A percentile compares a stretch with the other conserved stretches of the same genome.
Conservation (phyloP, 1,140 invertebrate species). For the Pachypeltis micranthus region DNA sequence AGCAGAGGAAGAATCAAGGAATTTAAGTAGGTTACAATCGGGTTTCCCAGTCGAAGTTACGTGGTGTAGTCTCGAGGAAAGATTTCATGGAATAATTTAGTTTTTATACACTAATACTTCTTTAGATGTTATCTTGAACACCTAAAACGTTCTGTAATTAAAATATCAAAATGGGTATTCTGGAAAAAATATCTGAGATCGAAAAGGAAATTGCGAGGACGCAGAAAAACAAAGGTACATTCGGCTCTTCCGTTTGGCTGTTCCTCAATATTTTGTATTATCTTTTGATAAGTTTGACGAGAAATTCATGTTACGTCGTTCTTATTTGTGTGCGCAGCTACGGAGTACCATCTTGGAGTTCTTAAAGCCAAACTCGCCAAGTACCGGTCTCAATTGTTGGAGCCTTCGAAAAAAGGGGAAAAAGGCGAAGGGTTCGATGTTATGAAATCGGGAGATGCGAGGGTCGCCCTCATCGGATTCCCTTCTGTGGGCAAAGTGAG, state of each 20-base stretch:
- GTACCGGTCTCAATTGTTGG: slow-evolving; percentile 87
- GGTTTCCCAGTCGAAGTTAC: too few relatives aligned
- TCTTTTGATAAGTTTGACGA: neutral
- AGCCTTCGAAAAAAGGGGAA: slow-evolving; percentile 88
- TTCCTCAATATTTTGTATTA: neutral
- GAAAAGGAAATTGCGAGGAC: slow-evolving; percentile 96
- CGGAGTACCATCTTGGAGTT: slow-evolving; percentile 96
- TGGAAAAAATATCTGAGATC: slow-evolving; percentile 96
- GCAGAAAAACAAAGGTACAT: slow-evolving; percentile 96
- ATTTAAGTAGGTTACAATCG: too few relatives aligned
- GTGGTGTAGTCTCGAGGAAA: too few relatives aligned
- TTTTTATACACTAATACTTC: too few relatives aligned
- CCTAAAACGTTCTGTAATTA: too few relatives aligned
- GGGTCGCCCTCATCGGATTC: slow-evolving; percentile 95
- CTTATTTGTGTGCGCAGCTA: slow-evolving; percentile 54
- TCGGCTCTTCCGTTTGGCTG: slow-evolving; percentile 17
- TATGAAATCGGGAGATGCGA: slow-evolving; percentile 96
- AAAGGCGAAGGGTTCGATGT: slow-evolving; percentile 99
- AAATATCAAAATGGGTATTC: slow-evolving; percentile 83
- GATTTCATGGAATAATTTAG: too few relatives aligned
- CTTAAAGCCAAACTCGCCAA: slow-evolving; percentile 98
- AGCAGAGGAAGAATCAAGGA: too few relatives aligned
- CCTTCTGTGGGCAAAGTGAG: slow-evolving; percentile 83
- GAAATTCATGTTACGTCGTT: neutral
- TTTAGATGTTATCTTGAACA: too few relatives aligned